phyloP scores from a whole-genome alignment of 2,888 invertebrate genomes.

The Cetonia aurata region DNA sequence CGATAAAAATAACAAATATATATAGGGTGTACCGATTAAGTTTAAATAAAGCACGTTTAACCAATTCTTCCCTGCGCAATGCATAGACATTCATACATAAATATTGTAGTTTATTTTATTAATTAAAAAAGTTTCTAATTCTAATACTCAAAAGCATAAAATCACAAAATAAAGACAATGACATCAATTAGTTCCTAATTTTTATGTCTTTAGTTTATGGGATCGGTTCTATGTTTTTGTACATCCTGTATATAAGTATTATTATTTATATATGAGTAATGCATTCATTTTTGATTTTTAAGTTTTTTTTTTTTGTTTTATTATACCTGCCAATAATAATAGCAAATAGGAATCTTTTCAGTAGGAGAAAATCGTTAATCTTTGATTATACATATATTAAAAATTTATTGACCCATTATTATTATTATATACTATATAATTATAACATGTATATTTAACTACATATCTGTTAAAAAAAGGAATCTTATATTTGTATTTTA shows the following conservation, averaged over 20 bases:
- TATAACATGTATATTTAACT: constrained; percentile 39
- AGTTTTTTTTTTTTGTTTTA: neutral
- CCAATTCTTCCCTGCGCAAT: constrained; percentile 4
- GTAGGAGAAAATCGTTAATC: constrained; percentile 44
- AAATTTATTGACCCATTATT: constrained; percentile 39
- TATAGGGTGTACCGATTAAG: constrained; percentile 35
- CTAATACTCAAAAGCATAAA: constrained; percentile 1
- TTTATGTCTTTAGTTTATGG: constrained; percentile 2
- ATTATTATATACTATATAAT: constrained; percentile 36
- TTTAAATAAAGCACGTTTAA: constrained; percentile 7
- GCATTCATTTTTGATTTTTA: too few species aligned
- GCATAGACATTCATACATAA: neutral
- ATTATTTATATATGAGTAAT: neutral
- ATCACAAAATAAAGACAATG: constrained; percentile 31
- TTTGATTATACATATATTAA: constrained; percentile 18
- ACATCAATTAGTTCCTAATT: constrained; percentile 27
- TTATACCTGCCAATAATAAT: constrained; percentile 12
- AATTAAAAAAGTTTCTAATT: neutral
- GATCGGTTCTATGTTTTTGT: constrained; percentile 15
- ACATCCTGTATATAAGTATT: constrained; percentile 37
- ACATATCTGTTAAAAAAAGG: constrained; percentile 42
- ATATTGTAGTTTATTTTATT: constrained; percentile 4
- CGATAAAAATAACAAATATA: constrained; percentile 11
- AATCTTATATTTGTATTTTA: constrained; percentile 42
- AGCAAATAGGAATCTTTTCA: constrained; percentile 29